Evolutionary conservation across 2,888 invertebrate species (phyloP), one percentile per base, ranked within the genome.

Genomic region (Ophonus ardosiacus): DNA sequence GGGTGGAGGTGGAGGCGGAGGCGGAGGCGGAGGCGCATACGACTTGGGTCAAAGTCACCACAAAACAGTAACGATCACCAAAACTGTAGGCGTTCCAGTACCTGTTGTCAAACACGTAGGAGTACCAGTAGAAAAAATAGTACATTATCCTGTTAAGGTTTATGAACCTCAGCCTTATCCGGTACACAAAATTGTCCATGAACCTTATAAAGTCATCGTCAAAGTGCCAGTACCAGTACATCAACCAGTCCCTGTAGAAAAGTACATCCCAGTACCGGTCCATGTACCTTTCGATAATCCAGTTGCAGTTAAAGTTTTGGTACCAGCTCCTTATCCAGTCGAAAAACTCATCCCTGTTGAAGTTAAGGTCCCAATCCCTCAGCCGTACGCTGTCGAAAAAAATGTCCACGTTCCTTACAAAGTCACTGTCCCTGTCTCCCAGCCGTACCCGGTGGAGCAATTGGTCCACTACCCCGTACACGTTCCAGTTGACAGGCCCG

Each of bases 311-410:
- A 93, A 94, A 74, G 94, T 96, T 0, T 96, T 95, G 88, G 94
- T 96, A 38, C 94, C 96, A 51, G 94, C 95, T 83, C 95, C 96
- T 2, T 95, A 95, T 89, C 96, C 96, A 74, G 94, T 96, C 7
- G 92, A 92, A 88, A 93, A 93, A 87, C 94, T 95, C 88, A 93
- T 96, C 85, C 95, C 94, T 79, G 93, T 93, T 80, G 95, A 95
- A 86, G 94, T 95, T 0, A 94, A 95, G 89, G 94, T 95, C 0
- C 94, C 92, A 84, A 93, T 95, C 31, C 95, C 95, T 38, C 93
- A 94, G 87, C 96, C 96, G 5, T 94, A 93, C 90, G 94, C 94
- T 59, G 95, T 95, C 0, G 94, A 94, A 88, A 95, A 95, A 89
- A 93, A 94, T 87, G 93, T 95, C 86, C 95, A 93, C n/a, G 93